Percentiles rank a stretch among this genome's conserved stretches.
Evolutionary conservation across 2,888 invertebrate genomes (phyloP).

Genomic region (Callimorpha dominula): DNA sequence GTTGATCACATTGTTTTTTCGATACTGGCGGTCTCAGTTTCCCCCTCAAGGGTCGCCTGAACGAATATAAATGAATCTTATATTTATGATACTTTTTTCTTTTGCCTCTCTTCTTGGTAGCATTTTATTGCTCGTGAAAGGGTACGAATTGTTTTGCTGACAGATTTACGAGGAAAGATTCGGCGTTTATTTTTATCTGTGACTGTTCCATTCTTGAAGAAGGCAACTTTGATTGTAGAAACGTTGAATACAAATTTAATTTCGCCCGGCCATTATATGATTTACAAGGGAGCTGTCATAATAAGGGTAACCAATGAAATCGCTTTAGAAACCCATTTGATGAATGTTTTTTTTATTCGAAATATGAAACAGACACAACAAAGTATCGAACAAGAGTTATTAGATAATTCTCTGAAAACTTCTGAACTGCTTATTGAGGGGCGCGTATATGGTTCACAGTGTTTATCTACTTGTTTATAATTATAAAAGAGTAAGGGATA

Average conservation of each 20-base stretch:
- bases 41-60: constrained; percentile 75
- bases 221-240: constrained; percentile 64
- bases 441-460: no score
- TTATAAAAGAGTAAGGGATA: no score
- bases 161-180: constrained; percentile 86
- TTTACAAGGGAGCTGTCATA: constrained; percentile 49
- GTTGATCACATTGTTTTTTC: constrained; percentile 66
- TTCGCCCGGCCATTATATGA: constrained; percentile 53
- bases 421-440: neutral
- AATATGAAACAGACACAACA: neutral
- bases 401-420: neutral
- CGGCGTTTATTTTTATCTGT: constrained; percentile 82
- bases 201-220: constrained; percentile 71
- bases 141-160: constrained; percentile 86
- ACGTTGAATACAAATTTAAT: constrained; percentile 63
- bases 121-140: constrained; percentile 86
- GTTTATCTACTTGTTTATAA: no score
- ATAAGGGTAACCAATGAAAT: constrained; percentile 35
- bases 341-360: neutral
- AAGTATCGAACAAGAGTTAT: neutral
- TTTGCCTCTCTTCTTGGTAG: constrained; percentile 80
- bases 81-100: constrained; percentile 86
- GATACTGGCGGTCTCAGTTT: constrained; percentile 67
- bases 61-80: constrained; percentile 86
- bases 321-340: constrained; percentile 18